Conservation (phyloP, 2,797 vertebrate genomes). For the Hyperoplus immaculatus region DNA sequence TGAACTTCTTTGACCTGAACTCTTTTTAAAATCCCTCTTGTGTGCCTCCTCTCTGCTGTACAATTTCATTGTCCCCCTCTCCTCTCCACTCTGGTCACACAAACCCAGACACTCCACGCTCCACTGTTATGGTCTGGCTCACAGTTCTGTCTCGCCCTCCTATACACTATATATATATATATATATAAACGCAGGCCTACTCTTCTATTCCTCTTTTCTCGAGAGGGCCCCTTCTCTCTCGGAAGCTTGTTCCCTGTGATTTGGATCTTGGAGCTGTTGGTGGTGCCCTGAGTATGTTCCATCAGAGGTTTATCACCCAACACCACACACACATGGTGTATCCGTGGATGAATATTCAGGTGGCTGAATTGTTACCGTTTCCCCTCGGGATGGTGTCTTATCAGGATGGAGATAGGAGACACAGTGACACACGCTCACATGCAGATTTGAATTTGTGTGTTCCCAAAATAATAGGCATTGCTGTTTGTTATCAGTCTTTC, state of each 20-base stretch:
- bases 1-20: slow-evolving; percentile 29
- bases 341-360: slow-evolving; percentile 67
- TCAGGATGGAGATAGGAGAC: slow-evolving; percentile 51
- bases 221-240: slow-evolving; percentile 69
- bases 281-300: slow-evolving; percentile 43
- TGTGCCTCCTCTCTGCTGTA: slow-evolving; percentile 20
- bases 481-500: slow-evolving; percentile 28
- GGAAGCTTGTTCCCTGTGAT: slow-evolving; percentile 66
- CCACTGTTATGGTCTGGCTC: slow-evolving; percentile 36
- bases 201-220: slow-evolving; percentile 67
- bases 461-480: slow-evolving; percentile 28
- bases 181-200: slow-evolving; percentile 50
- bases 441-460: slow-evolving; percentile 28
- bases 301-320: slow-evolving; percentile 55
- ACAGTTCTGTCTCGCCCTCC: slow-evolving; percentile 48
- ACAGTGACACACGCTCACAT: slow-evolving; percentile 4
- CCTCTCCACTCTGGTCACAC: slow-evolving; percentile 36
- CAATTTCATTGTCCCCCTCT: slow-evolving; percentile 39
- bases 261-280: slow-evolving; percentile 65
- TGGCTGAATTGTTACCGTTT: slow-evolving; percentile 53
- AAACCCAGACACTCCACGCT: slow-evolving; percentile 21
- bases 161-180: not conserved
- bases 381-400: slow-evolving; percentile 35
- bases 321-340: slow-evolving; percentile 10
- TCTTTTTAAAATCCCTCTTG: slow-evolving; percentile 53